Evolutionary conservation across 1,140 invertebrate genomes (phyloP).

Genomic region (Pseudomyrmex dendroicus): DNA sequence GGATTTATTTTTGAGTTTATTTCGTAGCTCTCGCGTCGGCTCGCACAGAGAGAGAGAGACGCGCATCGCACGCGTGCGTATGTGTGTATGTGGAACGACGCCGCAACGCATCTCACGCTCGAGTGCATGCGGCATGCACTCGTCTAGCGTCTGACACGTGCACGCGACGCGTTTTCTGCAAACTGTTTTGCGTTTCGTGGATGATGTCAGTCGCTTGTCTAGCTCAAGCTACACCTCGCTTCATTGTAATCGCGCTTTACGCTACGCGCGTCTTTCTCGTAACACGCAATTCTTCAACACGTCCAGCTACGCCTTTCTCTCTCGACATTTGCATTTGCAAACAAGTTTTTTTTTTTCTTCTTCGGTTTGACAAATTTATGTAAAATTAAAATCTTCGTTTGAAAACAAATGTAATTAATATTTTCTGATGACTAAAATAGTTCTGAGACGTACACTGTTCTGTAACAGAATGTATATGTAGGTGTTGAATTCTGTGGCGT

Average conservation of each 20-base stretch:
- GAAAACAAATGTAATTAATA: too few species aligned
- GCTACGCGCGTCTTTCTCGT: not conserved
- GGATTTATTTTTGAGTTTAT: constrained; percentile 74
- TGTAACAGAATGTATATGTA: too few species aligned
- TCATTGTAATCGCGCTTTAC: constrained; percentile 39
- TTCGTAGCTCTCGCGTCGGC: constrained; percentile 66
- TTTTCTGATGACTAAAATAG: too few species aligned
- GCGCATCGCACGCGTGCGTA: constrained; percentile 26
- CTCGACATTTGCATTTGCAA: too few species aligned
- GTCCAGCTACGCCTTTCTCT: too few species aligned
- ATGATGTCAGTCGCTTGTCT: constrained; percentile 44
- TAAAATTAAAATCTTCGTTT: too few species aligned
- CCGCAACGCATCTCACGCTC: constrained; percentile 76
- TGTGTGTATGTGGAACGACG: constrained; percentile 61
- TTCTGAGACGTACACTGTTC: too few species aligned
- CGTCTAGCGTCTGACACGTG: constrained; percentile 66
- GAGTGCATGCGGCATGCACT: constrained; percentile 70
- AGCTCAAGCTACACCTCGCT: constrained; percentile 28
- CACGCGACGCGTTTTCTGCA: constrained; percentile 70
- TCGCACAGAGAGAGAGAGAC: constrained; percentile 54
- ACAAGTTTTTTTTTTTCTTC: too few species aligned
- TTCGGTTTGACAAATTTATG: too few species aligned
- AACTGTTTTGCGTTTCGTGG: constrained; percentile 56
- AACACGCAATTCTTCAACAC: not conserved
- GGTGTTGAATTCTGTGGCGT: too few species aligned